Evolutionary conservation across 2,797 vertebrate genomes (phyloP), one percentile per base, ranked within the genome.

Genomic region (Rhinella marina): DNA sequence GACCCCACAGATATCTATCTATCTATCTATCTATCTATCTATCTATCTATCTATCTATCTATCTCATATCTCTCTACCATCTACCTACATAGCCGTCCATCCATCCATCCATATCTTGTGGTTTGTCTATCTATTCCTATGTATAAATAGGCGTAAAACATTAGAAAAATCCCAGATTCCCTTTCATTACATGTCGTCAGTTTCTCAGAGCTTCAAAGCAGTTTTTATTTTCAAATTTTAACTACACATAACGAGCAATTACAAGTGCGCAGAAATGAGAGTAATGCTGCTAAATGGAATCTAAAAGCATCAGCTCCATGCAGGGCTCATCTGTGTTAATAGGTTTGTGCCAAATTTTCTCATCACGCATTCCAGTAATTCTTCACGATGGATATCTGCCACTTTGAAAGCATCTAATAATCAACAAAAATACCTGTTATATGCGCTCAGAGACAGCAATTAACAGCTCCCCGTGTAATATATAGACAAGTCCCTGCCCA

Each of bases 191-290:
- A 16, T 59, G 4, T 59, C 57, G 16, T 17, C 6, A 59, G 57
- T 17, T 6, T 59, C 16, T 17, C 17, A 7, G 1, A 6, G 16
- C 17, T 16, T 59, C 16, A 17, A 19, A 3, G 57, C 16, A 13
- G 1, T 59, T 48, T 75, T 17, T 61, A 84, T 61, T 75, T 61
- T 76, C 70, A 17, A 56, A 76, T 75, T 85, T 19, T 76, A 85
- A 85, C 73, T 62, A 85, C 59, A 85, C 41, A 50, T 78, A 77
- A 29, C 29, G 32, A 84, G 82, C 27, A 62, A 85, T 85, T 85
- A 85, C 50, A 76, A 48, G 14, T 0, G 57, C 7, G 52, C 25
- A 64, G 70, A 52, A 76, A 78, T 52, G 73, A 78, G 41, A 2
- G 32, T 50, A 62, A 52, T 54, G 84, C 73, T 50, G 84, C 61